phyloP scores from a whole-genome alignment of 2,888 invertebrate genomes.

The Oxyteleia sp. region DNA sequence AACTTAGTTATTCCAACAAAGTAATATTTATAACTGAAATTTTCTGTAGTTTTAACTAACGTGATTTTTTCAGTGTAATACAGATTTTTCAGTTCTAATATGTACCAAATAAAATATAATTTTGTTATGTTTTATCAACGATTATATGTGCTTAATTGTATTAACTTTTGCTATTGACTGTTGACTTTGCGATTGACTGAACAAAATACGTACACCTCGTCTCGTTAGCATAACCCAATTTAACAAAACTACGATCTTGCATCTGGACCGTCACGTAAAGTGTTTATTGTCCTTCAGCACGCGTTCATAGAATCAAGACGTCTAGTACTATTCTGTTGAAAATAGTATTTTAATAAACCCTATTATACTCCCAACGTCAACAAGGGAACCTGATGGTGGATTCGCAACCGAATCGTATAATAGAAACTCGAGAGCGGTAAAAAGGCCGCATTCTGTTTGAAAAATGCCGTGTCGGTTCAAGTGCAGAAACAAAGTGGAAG shows the following conservation, averaged over 20 bases:
- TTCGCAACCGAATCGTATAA: constrained; percentile 38
- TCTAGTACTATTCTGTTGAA: constrained; percentile 22
- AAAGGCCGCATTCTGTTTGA: constrained; percentile 34
- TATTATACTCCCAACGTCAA: constrained; percentile 53
- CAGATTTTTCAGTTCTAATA: too few relatives aligned
- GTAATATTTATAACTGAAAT: too few relatives aligned
- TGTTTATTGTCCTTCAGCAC: constrained; percentile 53
- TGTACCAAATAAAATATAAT: too few relatives aligned
- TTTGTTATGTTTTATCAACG: too few relatives aligned
- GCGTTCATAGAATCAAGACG: constrained; percentile 55
- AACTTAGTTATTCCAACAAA: too few relatives aligned
- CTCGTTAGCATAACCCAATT: not conserved
- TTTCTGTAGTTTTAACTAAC: too few relatives aligned
- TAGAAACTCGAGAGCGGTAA: constrained; percentile 33
- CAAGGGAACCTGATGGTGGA: constrained; percentile 57
- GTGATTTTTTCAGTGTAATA: too few relatives aligned
- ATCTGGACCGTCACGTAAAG: constrained; percentile 7
- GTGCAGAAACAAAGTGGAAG: constrained; percentile 57
- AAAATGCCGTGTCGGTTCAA: constrained; percentile 34
- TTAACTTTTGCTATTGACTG: too few relatives aligned
- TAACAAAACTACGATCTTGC: constrained; percentile 2
- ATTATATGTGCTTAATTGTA: too few relatives aligned
- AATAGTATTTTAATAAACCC: constrained; percentile 41
- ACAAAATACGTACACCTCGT: not conserved
- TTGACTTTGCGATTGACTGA: too few relatives aligned